These are phyloP conservation scores for Raja brachyura DNA, from an alignment of 2,113 vertebrate species.

Conservation along the genomic window DNA sequence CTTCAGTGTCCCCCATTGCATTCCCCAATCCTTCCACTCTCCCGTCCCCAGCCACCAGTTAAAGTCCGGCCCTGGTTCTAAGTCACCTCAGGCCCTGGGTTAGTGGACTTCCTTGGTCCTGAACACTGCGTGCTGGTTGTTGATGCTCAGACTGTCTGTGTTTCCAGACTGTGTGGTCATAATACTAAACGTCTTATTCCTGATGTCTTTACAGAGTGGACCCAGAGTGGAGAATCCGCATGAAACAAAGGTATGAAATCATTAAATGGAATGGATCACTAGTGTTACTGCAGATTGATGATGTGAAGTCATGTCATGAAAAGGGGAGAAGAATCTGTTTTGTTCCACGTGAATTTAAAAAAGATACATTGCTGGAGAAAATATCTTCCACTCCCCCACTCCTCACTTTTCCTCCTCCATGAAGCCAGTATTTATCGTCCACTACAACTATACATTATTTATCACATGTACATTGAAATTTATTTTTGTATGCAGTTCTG, in stretches of 20 bases:
- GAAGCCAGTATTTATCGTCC: not conserved
- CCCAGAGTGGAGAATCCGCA: slow-evolving; percentile 72
- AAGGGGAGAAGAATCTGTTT: not conserved
- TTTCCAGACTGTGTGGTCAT: not conserved
- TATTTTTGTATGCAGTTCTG: too few relatives aligned
- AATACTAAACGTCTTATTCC: not conserved
- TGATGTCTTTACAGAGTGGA: slow-evolving; percentile 63
- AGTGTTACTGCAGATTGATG: not conserved
- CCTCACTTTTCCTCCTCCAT: too few relatives aligned
- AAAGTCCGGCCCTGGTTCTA: too few relatives aligned
- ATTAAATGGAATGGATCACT: not conserved
- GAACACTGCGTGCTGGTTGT: not conserved
- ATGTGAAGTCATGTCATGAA: not conserved
- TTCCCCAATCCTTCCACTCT: too few relatives aligned
- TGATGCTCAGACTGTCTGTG: not conserved
- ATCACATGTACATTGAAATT: too few relatives aligned
- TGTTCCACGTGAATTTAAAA: not conserved
- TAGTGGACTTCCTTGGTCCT: not conserved
- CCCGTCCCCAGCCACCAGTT: too few relatives aligned
- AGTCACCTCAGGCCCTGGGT: not conserved
- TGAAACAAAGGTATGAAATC: slow-evolving; percentile 72
- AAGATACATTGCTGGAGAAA: too few relatives aligned
- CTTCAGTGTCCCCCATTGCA: too few relatives aligned
- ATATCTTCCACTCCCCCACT: not conserved
- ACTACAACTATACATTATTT: too few relatives aligned